Base-by-base conservation (phyloP, 2,888 invertebrate species). In the Nineta flava region DNA sequence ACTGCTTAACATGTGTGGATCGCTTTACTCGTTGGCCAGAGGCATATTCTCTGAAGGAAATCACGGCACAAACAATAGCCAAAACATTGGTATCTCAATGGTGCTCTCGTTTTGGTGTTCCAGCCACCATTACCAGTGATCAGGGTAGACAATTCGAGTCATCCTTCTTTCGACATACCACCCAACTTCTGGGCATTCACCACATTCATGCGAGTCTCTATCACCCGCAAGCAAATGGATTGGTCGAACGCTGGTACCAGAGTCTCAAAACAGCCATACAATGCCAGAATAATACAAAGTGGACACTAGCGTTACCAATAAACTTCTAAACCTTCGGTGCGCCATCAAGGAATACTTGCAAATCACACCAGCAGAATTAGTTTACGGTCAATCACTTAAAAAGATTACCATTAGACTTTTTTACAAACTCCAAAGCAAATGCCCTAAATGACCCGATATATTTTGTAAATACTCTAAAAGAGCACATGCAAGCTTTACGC, bases 21-120 rank as follows among this genome's bases (percentile, higher is more conserved):
- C 35, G 61, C 2, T 61, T 59, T 51, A 52, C 59, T 3, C 50
- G 57, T 6, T 63, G 60, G 60, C 59, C 60, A 4, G 58, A 58
- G 26, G 62, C 60, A 2, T 51, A 59, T 12, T 63, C 65, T 1
- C 19, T 65, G 2, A 43, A 44, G 17, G 54, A 65, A 51, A 59
- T 60, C 31, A 54, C 57, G 10, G 60, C 61, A n/a, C n/a, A n/a
- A n/a, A n/a, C n/a, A n/a, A n/a, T n/a, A n/a, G n/a, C n/a, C n/a
- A n/a, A n/a, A n/a, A 1, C 55, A 57, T 31, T 64, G 62, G 61
- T n/a, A n/a, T n/a, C n/a, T n/a, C n/a, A 54, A 65, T 3, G n/a
- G n/a, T n/a, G n/a, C n/a, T 44, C 58, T 4, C 53, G 59, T 4
- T 65, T 59, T 49, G 62, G 63, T 6, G 53, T 56, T 3, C 62